Conservation (phyloP, 2,888 invertebrate species). For the Epistrophe grossulariae region DNA sequence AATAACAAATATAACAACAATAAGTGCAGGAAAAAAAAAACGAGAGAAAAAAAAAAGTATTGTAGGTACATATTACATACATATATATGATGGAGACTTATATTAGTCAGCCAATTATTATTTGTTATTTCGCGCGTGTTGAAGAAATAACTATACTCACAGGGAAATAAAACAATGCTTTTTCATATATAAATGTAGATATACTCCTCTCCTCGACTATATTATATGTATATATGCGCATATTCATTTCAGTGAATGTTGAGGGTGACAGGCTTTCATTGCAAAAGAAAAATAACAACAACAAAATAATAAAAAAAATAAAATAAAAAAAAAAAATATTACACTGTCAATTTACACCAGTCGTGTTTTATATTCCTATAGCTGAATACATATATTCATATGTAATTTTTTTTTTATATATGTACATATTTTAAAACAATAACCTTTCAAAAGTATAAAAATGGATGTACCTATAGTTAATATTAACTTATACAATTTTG, state of each 20-base stretch:
- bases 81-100: slow-evolving; percentile 52
- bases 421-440: background rate
- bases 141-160: slow-evolving; percentile 63
- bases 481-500: background rate
- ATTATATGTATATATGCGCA: background rate
- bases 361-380: slow-evolving; percentile 47
- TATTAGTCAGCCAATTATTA: slow-evolving; percentile 75
- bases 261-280: slow-evolving; percentile 70
- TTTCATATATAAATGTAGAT: slow-evolving; percentile 9
- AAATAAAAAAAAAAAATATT: background rate
- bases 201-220: background rate
- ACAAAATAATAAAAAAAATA: slow-evolving; percentile 12
- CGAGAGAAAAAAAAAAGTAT: slow-evolving; percentile 9
- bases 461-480: background rate
- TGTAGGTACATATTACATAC: too few species aligned
- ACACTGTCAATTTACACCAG: slow-evolving; percentile 57
- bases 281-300: slow-evolving; percentile 35
- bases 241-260: slow-evolving; percentile 59
- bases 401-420: background rate
- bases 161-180: slow-evolving; percentile 61
- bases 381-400: background rate
- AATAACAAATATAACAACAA: slow-evolving; percentile 51
- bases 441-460: slow-evolving; percentile 8
- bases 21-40: slow-evolving; percentile 51
- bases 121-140: slow-evolving; percentile 74